These are phyloP conservation scores for Muschampia plurimacula DNA, from an alignment of 2,888 invertebrate genomes.

Conservation along the genomic window DNA sequence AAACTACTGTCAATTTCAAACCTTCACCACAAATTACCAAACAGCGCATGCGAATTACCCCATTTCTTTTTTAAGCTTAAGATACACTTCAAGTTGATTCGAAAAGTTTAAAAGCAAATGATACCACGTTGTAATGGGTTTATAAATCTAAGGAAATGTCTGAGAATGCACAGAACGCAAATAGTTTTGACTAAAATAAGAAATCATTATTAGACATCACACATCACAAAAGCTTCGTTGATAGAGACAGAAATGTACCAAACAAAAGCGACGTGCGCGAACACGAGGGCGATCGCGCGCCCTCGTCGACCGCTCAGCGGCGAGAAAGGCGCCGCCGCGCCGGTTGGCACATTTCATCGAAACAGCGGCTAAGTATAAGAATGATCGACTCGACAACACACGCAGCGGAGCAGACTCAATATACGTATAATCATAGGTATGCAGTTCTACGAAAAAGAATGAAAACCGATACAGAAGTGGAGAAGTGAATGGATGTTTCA, in stretches of 20 bases:
- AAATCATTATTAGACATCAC: slow-evolving; percentile 69
- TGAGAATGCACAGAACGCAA: slow-evolving; percentile 56
- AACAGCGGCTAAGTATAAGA: slow-evolving; percentile 77
- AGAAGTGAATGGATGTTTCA: slow-evolving; percentile 70
- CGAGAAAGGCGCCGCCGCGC: slow-evolving; percentile 6
- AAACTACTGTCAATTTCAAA: slow-evolving; percentile 66
- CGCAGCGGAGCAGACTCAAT: slow-evolving; percentile 82
- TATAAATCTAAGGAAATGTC: slow-evolving; percentile 54
- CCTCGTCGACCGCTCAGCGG: slow-evolving; percentile 9
- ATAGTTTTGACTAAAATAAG: slow-evolving; percentile 59
- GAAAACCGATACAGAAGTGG: slow-evolving; percentile 75
- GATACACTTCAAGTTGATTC: slow-evolving; percentile 46
- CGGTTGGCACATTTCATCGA: slow-evolving; percentile 75
- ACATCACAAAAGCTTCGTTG: slow-evolving; percentile 82
- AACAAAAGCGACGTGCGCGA: slow-evolving; percentile 42
- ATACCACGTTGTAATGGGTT: slow-evolving; percentile 52
- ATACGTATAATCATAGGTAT: slow-evolving; percentile 71
- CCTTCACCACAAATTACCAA: slow-evolving; percentile 73
- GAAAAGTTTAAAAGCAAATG: slow-evolving; percentile 59
- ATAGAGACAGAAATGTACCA: slow-evolving; percentile 76
- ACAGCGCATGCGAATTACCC: slow-evolving; percentile 75
- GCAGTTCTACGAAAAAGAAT: slow-evolving; percentile 79
- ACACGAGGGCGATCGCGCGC: slow-evolving; percentile 9
- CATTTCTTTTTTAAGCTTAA: slow-evolving; percentile 54
- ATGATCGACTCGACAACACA: slow-evolving; percentile 80